Evolutionary conservation across 2,113 vertebrate genomes (phyloP), one percentile per base, ranked within the genome.

Genomic region (Perccottus glenii): DNA sequence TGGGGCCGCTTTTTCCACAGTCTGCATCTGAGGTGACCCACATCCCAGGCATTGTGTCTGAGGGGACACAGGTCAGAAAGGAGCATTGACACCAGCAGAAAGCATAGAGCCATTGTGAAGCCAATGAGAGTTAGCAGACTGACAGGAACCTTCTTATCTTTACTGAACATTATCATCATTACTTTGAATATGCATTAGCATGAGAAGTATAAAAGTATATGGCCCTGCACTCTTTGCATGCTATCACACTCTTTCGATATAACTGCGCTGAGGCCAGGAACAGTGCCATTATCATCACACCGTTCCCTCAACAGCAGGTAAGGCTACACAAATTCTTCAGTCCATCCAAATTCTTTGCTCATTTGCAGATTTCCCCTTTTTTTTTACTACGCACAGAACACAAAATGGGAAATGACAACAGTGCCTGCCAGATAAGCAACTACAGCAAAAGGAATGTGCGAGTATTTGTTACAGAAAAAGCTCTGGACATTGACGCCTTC

Each of bases 401-500:
- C 5, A 64, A 36, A n/a, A 88, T 89, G 88, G 87, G 90, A 27
- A 89, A 87, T 9, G 3, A 8, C n/a, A 77, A 9, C 55, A 3
- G n/a, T 0, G 16, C 75, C 0, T 75, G n/a, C 12, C 82, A 79
- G n/a, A 12, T 90, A 55, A 80, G 56, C 57, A 89, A 90, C 86
- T 11, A 77, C 67, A 90, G 90, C 83, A 78, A 52, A 6, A 78
- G 80, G 48, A 89, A 86, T 36, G 5, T 91, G 2, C 73, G 87
- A 0, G 73, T 80, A 0, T 89, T 82, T 38, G 5, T 89, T 15
- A 68, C 56, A 6, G 55, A 78, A 0, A 62, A 80, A 14, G 53
- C 65, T 14, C 16, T 66, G 78, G 76, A 85, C 43, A 35, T 87
- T 0, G 85, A 89, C 11, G 73, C 72, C 69, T 87, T 89, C 62